A percentile compares a stretch with the other conserved stretches of the same genome.
These are phyloP conservation scores for Petrocephalus sullivani DNA, from an alignment of 2,797 vertebrate species.

Conservation along the genomic window DNA sequence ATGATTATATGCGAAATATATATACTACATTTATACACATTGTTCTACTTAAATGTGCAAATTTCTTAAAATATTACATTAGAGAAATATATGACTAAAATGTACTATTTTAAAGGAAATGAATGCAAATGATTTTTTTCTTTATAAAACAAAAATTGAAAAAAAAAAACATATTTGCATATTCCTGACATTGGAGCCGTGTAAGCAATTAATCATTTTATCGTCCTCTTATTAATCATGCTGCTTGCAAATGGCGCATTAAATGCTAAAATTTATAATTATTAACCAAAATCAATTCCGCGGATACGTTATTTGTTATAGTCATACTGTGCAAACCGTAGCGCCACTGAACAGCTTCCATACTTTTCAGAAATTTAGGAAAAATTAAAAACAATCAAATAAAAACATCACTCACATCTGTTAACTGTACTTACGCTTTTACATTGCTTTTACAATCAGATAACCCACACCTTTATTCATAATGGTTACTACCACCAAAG, in stretches of 20 bases:
- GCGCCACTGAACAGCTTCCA: background rate
- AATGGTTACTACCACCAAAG: background rate
- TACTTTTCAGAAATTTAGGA: background rate
- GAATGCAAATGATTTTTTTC: background rate
- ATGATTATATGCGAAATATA: background rate
- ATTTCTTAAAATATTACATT: background rate
- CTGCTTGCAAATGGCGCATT: constrained; percentile 13
- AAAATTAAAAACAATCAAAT: background rate
- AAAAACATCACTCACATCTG: background rate
- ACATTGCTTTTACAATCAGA: background rate
- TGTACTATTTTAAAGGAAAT: background rate
- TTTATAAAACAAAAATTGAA: background rate
- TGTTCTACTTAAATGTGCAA: background rate
- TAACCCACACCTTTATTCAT: background rate
- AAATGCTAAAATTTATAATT: constrained; percentile 19
- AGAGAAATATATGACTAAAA: background rate
- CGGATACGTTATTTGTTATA: background rate
- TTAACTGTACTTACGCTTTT: background rate
- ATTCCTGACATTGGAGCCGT: background rate
- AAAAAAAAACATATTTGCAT: background rate
- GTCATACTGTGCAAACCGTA: background rate
- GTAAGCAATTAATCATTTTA: constrained; percentile 21
- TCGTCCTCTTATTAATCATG: constrained; percentile 14
- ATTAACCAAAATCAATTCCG: background rate
- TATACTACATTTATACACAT: background rate